Percentiles rank a stretch among this genome's conserved stretches.
Evolutionary conservation across 2,113 vertebrate species (phyloP).

Genomic region (Gracilinanus agilis): DNA sequence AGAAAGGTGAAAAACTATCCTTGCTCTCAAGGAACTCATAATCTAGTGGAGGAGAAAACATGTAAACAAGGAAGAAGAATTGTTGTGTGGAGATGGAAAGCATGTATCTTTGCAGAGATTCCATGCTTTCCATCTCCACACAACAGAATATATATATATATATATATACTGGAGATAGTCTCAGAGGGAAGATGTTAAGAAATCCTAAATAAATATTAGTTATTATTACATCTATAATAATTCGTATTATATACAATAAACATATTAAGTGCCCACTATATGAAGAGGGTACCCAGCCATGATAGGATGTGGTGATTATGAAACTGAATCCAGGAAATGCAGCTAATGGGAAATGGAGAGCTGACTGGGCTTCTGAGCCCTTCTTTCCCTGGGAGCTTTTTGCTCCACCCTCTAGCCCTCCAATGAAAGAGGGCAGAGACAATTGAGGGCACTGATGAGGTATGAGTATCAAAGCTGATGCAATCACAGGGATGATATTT

Average conservation of each 20-base stretch:
- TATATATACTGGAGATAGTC: neutral
- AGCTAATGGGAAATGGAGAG: neutral
- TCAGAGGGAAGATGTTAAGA: neutral
- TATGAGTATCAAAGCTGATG: neutral
- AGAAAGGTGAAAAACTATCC: neutral
- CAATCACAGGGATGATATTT: neutral
- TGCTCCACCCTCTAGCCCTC: neutral
- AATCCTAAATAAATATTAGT: neutral
- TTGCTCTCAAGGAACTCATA: neutral
- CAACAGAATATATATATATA: too few relatives aligned
- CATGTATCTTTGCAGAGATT: too few relatives aligned
- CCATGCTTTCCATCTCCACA: too few relatives aligned
- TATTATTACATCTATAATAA: neutral
- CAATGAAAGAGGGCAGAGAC: neutral
- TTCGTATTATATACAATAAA: neutral
- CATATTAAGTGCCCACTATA: neutral
- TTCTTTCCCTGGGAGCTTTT: neutral
- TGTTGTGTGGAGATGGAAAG: too few relatives aligned
- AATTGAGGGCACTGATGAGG: neutral
- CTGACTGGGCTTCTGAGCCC: neutral
- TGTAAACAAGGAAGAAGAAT: too few relatives aligned
- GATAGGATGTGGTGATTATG: neutral
- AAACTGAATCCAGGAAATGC: neutral
- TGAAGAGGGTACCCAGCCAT: neutral
- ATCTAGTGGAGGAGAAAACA: neutral